A percentile compares a stretch with the other conserved stretches of the same genome.
Conservation (phyloP, 2,888 invertebrate genomes). For the Dasypolia templi region DNA sequence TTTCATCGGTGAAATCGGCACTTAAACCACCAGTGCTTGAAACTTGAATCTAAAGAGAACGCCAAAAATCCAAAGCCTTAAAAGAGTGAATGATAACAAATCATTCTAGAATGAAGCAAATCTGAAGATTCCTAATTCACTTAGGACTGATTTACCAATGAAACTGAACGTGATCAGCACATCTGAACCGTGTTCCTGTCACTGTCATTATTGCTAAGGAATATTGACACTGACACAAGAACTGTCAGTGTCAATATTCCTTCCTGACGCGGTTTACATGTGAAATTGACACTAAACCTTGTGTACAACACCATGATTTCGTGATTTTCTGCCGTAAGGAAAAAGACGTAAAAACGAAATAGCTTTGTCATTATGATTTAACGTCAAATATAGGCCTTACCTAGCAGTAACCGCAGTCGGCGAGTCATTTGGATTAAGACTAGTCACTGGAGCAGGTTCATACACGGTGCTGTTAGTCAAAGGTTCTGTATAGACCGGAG, state of each 20-base stretch:
- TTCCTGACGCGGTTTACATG: no score
- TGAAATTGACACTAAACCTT: no score
- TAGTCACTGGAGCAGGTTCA: conserved; percentile 4
- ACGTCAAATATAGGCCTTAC: conserved; percentile 19
- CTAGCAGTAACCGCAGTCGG: background rate
- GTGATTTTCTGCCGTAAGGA: background rate
- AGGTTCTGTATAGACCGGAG: conserved; percentile 22
- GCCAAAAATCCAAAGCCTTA: background rate
- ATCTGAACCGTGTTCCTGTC: no score
- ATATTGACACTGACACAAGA: no score
- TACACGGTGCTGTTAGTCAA: conserved; percentile 23
- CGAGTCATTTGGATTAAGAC: background rate
- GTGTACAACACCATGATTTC: background rate
- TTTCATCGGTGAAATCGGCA: no score
- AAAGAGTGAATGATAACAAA: background rate
- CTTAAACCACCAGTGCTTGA: no score
- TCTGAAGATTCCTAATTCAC: background rate
- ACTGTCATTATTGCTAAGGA: no score
- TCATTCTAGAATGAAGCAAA: background rate
- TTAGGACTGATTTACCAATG: no score
- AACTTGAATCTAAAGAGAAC: background rate
- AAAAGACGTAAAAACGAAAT: background rate
- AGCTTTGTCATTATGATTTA: background rate
- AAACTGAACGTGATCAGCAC: no score
- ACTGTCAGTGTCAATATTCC: no score